phyloP scores from a whole-genome alignment of 2,797 vertebrate genomes.

The Spondyliosoma cantharus region DNA sequence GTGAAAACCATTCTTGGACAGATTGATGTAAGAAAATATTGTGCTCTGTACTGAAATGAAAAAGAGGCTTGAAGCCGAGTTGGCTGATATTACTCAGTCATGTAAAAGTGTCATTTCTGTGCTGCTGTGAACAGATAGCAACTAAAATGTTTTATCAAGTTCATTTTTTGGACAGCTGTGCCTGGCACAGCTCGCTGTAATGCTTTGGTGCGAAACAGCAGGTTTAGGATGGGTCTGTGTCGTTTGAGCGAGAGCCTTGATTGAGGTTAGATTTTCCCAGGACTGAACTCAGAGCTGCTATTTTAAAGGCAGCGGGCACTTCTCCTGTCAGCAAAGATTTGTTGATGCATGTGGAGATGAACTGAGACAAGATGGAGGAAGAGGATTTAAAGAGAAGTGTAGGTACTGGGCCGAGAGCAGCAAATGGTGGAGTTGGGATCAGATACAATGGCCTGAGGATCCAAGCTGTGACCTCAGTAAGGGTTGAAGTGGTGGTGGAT shows the following conservation, averaged over 20 bases:
- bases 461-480: constrained; percentile 41
- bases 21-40: constrained; percentile 12
- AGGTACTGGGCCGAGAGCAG: constrained; percentile 9
- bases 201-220: constrained; percentile 38
- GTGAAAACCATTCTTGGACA: constrained; percentile 2
- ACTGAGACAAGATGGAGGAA: constrained; percentile 49
- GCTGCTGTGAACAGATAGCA: constrained; percentile 18
- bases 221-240: constrained; percentile 11
- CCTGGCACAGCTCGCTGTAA: constrained; percentile 12
- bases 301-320: constrained; percentile 59
- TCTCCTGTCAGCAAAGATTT: constrained; percentile 56
- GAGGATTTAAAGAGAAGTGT: constrained; percentile 44
- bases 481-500: constrained; percentile 31
- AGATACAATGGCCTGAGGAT: constrained; percentile 27
- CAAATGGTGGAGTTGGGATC: constrained; percentile 41
- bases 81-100: constrained; percentile 30
- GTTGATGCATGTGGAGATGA: constrained; percentile 64
- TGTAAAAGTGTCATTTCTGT: constrained; percentile 26
- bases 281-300: constrained; percentile 41
- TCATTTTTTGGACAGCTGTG: constrained; percentile 40
- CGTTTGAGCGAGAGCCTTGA: constrained; percentile 37
- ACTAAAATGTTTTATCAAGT: constrained; percentile 35
- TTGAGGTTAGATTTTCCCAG: constrained; percentile 47
- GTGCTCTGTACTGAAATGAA: constrained; percentile 17
- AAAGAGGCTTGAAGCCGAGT: constrained; percentile 25